Base-by-base conservation (phyloP, 2,888 invertebrate genomes). In the Pseudococcus longispinus region DNA sequence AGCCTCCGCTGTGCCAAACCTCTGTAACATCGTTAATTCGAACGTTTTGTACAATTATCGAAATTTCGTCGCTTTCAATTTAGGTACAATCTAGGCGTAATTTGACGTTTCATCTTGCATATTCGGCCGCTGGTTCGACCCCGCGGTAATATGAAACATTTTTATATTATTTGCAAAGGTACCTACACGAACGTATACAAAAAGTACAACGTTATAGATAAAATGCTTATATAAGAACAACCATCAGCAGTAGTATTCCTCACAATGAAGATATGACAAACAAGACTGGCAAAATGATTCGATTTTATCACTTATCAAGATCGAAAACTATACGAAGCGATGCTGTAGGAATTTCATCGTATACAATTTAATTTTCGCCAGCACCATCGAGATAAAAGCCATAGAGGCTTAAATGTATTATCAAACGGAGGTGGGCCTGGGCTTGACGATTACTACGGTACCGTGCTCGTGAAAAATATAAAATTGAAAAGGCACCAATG, bases 401-500 rank as follows among this genome's bases (percentile, higher is more conserved):
- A 29, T 70, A 70, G 55, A 46, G n/a, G 23, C 60, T 70, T 20
- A 18, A 70, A 70, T 29, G 29, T 70, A 29, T 70, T 29, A 70
- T 29, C 60, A 18, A 65, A 11, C 26, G 65, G 23, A 65, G 65
- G 26, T 26, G 65, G 65, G 70, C 29, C 29, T 18, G 8, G 70
- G 60, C 60, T 60, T 20, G 2, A 60, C 60, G 60, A 60, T 60
- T 29, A 70, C 29, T 37, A 37, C 37, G 9, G 37, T 37, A 37
- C 37, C 37, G 1, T 9, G 26, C 70, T 26, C 0, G 29, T 70
- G 29, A 70, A 70, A 70, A 70, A 70, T 29, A 70, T 70, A 29
- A 70, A 70, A 70, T 70, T 70, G 70, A 70, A 70, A 80, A 42
- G 20, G 77, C 84, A 84, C 84, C 84, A 84, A 84, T 84, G 23